Percentiles rank a stretch among this genome's conserved stretches.
Evolutionary conservation across 2,113 vertebrate species (phyloP).

Genomic region (Polyodon spathula): DNA sequence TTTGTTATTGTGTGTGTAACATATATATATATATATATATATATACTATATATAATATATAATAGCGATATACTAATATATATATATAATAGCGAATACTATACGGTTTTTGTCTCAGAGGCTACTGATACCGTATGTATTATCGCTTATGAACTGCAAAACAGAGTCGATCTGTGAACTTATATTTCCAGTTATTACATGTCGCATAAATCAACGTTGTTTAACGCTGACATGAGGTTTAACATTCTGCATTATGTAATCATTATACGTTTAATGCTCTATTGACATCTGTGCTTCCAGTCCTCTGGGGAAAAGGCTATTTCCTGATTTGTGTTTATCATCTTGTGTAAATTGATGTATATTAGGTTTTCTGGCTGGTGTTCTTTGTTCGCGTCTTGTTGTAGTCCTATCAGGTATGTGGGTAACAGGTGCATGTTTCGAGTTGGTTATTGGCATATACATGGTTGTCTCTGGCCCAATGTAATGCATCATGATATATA

Average conservation of each 20-base stretch:
- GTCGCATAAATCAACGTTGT: not conserved
- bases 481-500: slow-evolving; percentile 22
- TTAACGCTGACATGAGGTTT: not conserved
- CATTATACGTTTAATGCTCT: not conserved
- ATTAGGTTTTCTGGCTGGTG: slow-evolving; percentile 18
- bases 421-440: slow-evolving; percentile 54
- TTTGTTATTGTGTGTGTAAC: too few species aligned
- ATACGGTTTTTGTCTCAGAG: too few species aligned
- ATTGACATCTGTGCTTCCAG: too few species aligned
- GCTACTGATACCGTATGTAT: too few species aligned
- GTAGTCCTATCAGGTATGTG: slow-evolving; percentile 33
- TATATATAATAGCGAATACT: too few species aligned
- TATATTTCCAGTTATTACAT: too few species aligned
- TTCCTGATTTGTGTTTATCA: slow-evolving; percentile 18
- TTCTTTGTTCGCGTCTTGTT: slow-evolving; percentile 32
- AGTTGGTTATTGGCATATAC: slow-evolving; percentile 24
- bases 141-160: slow-evolving; percentile 16
- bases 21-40: too few species aligned
- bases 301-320: too few species aligned
- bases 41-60: too few species aligned
- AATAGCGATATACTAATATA: too few species aligned
- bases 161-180: too few species aligned
- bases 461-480: slow-evolving; percentile 28
- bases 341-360: slow-evolving; percentile 1
- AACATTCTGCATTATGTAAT: not conserved